These are phyloP conservation scores for Loxodonta africana DNA, from an alignment of 2,113 vertebrate genomes.

Conservation along the genomic window DNA sequence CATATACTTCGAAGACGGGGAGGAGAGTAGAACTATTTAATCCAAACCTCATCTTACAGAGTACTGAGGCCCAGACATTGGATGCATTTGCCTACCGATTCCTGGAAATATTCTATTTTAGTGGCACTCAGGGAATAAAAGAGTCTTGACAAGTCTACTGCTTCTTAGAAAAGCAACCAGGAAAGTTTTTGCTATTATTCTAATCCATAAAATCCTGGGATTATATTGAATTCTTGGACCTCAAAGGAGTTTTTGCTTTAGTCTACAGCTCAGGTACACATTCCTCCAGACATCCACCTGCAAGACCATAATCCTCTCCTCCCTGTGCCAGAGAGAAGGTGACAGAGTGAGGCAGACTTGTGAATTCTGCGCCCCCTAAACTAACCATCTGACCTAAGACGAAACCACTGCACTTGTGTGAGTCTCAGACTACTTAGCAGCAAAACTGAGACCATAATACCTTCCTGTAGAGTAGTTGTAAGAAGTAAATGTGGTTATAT, in stretches of 20 bases:
- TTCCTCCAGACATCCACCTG: neutral
- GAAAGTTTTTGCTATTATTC: neutral
- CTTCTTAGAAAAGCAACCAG: slow-evolving; percentile 7
- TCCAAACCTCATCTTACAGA: slow-evolving; percentile 45
- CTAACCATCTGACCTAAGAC: neutral
- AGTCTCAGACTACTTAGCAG: neutral
- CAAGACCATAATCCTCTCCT: neutral
- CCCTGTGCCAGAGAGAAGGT: neutral
- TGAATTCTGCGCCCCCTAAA: neutral
- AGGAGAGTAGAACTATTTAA: neutral
- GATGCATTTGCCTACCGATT: neutral
- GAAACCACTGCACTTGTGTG: neutral
- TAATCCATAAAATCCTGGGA: neutral
- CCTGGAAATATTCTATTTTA: neutral
- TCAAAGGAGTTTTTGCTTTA: neutral
- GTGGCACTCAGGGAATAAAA: neutral
- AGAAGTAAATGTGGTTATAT: neutral
- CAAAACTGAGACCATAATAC: neutral
- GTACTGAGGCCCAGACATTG: neutral
- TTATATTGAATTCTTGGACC: neutral
- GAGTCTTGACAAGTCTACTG: neutral
- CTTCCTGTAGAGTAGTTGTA: neutral
- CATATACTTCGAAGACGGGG: slow-evolving; percentile 1
- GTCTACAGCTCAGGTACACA: neutral
- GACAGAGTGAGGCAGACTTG: accelerated